Base-by-base conservation (phyloP, 2,888 invertebrate genomes). In the Psylliodes chrysocephalus region DNA sequence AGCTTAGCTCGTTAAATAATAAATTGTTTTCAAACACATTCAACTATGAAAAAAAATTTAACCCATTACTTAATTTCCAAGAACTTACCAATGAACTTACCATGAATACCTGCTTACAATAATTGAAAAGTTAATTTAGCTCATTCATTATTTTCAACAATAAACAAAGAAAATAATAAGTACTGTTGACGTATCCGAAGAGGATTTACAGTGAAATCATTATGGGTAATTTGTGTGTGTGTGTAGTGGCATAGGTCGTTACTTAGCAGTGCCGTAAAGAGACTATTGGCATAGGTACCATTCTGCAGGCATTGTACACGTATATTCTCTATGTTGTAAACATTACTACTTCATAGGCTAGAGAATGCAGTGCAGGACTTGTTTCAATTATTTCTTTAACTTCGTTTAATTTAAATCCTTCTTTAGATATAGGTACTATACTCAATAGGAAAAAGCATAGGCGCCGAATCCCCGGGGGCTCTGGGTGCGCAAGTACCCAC, bases 171-270 rank as follows among this genome's bases (percentile, higher is more conserved):
- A 59, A 51, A 28, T 51, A 59, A 51, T 59, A 51, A 51, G 49
- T 49, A 59, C 49, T 25, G 40, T 38, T 51, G 59, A 60, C 59
- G 18, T 55, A 60, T 59, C 49, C 60, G 54, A 64, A 49, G 47
- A 61, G 51, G 25, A 40, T 63, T 73, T 77, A 76, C 76, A 69
- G 69, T 75, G 75, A 77, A 77, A 75, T 77, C 74, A 77, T 77
- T 77, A 77, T 66, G 62, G 74, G 77, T 72, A 77, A 77, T 77
- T 77, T 77, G 76, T 77, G 77, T 77, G 76, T 77, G 77, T 77
- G 75, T 73, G 71, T 71, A 70, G 69, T 73, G 73, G 75, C 74
- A 70, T 66, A 68, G 73, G 71, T 74, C 71, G 72, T 75, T 75
- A 76, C 72, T 77, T 75, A 76, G 70, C 68, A 75, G 70, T 74